Evolutionary conservation across 2,797 vertebrate genomes (phyloP), one percentile per base, ranked within the genome.

Genomic region (Intellagama lesueurii): DNA sequence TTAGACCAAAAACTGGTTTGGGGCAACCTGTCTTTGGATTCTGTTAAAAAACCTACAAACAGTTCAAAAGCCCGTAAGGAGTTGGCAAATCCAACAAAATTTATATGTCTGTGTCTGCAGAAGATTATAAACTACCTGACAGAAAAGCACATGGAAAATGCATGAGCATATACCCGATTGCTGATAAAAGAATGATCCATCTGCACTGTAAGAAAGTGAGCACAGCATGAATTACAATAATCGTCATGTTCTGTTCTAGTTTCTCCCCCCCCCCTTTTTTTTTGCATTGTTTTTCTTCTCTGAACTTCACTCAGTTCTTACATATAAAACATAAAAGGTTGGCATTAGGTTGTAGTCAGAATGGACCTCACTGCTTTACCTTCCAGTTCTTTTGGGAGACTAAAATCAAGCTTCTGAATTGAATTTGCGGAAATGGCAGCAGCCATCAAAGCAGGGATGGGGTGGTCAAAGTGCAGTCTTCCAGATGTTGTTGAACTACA

Each of bases 21-120:
- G 64, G 14, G 12, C 26, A 44, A 68, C 35, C 64, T 14, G 24
- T 68, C 17, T 32, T 47, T 16, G 14, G 4, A 12, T 60, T 24
- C 16, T 19, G 52, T 19, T 85, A 69, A 69, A 69, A 69, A 87
- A 87, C 30, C 8, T 26, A 11, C 44, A 22, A 80, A 9, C 2
- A 49, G 7, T 87, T 86, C 75, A 78, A n/a, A 78, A 66, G 60
- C 44, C 68, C 19, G 24, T 7, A 17, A 78, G 32, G 19, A 19
- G 40, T 68, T 88, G 52, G 35, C 30, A 91, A 90, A 91, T 84
- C 70, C 73, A 79, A 64, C 19, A 68, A 87, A 80, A 88, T 87
- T 49, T 40, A 83, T 86, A n/a, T 82, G 72, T 44, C 56, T 47
- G 40, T 64, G 14, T 0, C 7, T 76, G 84, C 76, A 30, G 14